Conservation (phyloP, 2,888 invertebrate species). For the Hypomecis atomaria region DNA sequence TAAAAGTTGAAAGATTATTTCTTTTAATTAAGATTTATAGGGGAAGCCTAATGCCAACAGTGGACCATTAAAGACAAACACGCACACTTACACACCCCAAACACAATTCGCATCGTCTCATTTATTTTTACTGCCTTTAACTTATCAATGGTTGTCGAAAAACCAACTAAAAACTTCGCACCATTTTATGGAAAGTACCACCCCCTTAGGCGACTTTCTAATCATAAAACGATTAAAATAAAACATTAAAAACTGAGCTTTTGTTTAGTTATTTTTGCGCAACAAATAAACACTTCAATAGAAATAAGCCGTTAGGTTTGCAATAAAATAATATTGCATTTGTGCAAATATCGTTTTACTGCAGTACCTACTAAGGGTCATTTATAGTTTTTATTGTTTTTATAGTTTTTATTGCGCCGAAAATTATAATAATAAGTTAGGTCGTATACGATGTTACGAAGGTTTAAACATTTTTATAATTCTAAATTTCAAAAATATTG, state of each 20-base stretch:
- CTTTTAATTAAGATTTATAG: too few species aligned
- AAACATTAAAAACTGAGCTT: slow-evolving; percentile 27
- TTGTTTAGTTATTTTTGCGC: slow-evolving; percentile 51
- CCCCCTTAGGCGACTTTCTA: slow-evolving; percentile 55
- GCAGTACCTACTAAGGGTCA: slow-evolving; percentile 19
- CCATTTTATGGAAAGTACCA: not conserved
- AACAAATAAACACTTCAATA: slow-evolving; percentile 13
- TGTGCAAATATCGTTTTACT: slow-evolving; percentile 37
- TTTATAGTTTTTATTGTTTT: not conserved
- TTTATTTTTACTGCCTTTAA: not conserved
- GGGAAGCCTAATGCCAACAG: too few species aligned
- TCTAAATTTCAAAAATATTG: too few species aligned
- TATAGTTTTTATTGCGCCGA: not conserved
- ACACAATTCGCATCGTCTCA: not conserved
- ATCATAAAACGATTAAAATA: slow-evolving; percentile 49
- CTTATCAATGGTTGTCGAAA: not conserved
- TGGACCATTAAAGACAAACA: too few species aligned
- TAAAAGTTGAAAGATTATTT: too few species aligned
- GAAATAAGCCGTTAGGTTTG: slow-evolving; percentile 30
- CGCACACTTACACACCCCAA: not conserved
- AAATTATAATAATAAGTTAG: too few species aligned
- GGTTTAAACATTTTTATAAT: too few species aligned
- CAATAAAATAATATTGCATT: slow-evolving; percentile 19
- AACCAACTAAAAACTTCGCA: not conserved
- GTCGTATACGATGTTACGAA: too few species aligned